These are phyloP conservation scores for Melipona beecheii DNA, from an alignment of 2,888 invertebrate genomes.

Conservation along the genomic window DNA sequence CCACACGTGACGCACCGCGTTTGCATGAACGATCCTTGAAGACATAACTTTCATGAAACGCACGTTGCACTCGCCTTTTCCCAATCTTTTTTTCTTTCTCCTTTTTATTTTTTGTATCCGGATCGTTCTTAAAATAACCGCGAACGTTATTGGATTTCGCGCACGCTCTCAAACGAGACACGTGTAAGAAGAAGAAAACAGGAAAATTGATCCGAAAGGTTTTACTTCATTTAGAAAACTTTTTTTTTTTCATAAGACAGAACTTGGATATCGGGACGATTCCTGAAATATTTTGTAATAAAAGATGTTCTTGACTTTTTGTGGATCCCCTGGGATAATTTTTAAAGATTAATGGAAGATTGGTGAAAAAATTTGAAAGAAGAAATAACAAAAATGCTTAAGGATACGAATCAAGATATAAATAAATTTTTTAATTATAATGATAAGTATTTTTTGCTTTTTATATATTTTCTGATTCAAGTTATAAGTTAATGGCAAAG, in stretches of 20 bases:
- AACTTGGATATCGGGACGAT: too few species aligned
- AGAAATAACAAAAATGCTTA: background rate
- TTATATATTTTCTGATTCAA: background rate
- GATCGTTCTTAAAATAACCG: conserved; percentile 13
- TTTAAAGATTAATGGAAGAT: too few species aligned
- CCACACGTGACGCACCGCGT: background rate
- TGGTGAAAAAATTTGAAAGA: too few species aligned
- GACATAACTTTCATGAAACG: conserved; percentile 13
- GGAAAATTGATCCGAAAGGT: too few species aligned
- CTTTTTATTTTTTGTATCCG: background rate
- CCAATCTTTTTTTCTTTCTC: background rate
- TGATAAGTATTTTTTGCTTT: background rate
- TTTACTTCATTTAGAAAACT: background rate
- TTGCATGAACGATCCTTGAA: background rate
- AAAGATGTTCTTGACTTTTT: background rate
- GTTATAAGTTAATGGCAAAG: background rate
- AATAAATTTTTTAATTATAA: background rate
- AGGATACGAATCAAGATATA: background rate
- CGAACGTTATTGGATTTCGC: background rate
- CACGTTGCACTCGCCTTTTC: background rate
- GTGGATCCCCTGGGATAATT: too few species aligned
- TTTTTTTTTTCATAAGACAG: too few species aligned
- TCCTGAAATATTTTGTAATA: background rate
- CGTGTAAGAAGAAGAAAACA: background rate
- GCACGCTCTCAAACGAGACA: background rate